Evolutionary conservation across 2,113 vertebrate species (phyloP).

Genomic region (Pterophyllum scalare): DNA sequence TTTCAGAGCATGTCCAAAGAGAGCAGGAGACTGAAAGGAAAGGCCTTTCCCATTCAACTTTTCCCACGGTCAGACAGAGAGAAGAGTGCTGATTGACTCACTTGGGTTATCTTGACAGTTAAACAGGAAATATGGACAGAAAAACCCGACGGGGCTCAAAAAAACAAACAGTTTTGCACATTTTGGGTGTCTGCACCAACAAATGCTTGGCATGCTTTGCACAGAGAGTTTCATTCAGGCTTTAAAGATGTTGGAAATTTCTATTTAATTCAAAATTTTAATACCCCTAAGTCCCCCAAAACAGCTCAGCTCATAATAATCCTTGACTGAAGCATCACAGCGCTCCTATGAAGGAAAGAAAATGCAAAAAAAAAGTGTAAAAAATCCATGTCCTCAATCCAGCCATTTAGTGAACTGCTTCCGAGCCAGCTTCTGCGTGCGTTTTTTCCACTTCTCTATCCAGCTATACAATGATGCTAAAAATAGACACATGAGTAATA

Average conservation of each 20-base stretch:
- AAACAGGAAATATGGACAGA: slow-evolving; percentile 47
- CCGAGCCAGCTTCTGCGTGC: slow-evolving; percentile 30
- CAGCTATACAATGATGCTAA: slow-evolving; percentile 66
- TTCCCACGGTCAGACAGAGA: slow-evolving; percentile 72
- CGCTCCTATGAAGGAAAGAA: slow-evolving; percentile 29
- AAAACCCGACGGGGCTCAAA: slow-evolving; percentile 16
- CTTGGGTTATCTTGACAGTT: slow-evolving; percentile 19
- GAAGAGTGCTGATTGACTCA: slow-evolving; percentile 37
- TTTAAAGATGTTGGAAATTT: neutral
- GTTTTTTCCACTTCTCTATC: slow-evolving; percentile 66
- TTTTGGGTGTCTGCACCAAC: neutral
- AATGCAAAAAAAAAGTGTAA: slow-evolving; percentile 28
- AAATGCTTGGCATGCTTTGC: neutral
- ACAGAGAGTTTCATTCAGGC: slow-evolving; percentile 10
- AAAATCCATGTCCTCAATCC: slow-evolving; percentile 40
- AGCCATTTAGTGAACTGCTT: slow-evolving; percentile 28
- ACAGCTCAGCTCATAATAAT: slow-evolving; percentile 7
- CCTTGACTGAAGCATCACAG: slow-evolving; percentile 9
- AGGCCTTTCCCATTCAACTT: slow-evolving; percentile 49
- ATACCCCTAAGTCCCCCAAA: neutral
- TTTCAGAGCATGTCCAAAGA: slow-evolving; percentile 50
- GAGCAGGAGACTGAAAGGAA: slow-evolving; percentile 71
- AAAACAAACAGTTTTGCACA: slow-evolving; percentile 12
- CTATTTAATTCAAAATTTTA: neutral
- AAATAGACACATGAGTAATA: slow-evolving; percentile 68